phyloP scores from a whole-genome alignment of 2,797 vertebrate genomes.

The Amblyraja radiata region DNA sequence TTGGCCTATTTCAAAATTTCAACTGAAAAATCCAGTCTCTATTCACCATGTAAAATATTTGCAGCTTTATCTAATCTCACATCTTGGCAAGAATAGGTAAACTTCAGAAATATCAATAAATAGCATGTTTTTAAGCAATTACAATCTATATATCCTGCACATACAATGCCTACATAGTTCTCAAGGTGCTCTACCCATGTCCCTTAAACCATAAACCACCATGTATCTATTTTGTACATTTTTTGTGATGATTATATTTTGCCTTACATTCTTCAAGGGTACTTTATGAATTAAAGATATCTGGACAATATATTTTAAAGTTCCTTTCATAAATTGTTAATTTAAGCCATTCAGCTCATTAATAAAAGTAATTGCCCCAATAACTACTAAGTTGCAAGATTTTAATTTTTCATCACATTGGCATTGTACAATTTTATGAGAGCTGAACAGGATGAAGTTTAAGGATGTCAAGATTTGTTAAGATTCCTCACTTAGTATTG shows the following conservation, averaged over 20 bases:
- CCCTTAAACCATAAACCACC: not conserved
- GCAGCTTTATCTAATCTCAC: not conserved
- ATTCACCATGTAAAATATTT: not conserved
- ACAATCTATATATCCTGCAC: not conserved
- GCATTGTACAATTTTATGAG: not conserved
- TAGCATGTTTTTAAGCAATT: not conserved
- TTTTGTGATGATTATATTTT: not conserved
- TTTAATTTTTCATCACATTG: not conserved
- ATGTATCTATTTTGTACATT: not conserved
- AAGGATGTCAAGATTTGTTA: not conserved
- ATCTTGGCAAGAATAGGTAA: not conserved
- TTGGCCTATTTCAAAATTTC: not conserved
- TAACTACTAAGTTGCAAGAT: not conserved
- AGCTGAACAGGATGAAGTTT: not conserved
- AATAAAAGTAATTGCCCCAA: not conserved
- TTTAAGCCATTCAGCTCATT: conserved; percentile 9
- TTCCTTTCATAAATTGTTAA: not conserved
- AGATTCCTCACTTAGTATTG: not conserved
- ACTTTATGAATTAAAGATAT: not conserved
- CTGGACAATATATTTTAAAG: not conserved
- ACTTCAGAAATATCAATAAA: not conserved
- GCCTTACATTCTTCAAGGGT: not conserved
- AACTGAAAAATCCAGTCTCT: not conserved
- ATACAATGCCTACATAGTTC: not conserved
- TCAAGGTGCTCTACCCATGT: not conserved